Evolutionary conservation across 2,888 invertebrate species (phyloP), one percentile per base, ranked within the genome.

Genomic region (Scaptomyza polygonia): DNA sequence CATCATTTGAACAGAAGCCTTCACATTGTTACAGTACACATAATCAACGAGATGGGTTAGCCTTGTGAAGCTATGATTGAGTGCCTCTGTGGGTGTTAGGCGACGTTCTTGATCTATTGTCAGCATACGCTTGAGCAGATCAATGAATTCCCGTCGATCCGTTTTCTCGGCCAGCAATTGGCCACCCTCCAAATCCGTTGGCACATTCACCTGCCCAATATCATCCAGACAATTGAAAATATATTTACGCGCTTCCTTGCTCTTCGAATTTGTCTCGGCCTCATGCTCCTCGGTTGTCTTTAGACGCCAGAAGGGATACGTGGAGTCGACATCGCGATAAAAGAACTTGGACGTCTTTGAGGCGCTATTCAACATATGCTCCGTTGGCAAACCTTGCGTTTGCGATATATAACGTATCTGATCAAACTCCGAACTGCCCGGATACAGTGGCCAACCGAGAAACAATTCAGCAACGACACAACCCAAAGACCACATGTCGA

Each of bases 401-500:
- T 98, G 98, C 88, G 97, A 97, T 92, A 98, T 98, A 93, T 98
- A 97, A 54, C 92, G 91, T 57, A 99, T 99, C 93, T 99, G 97
- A 93, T 99, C 99, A 93, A 99, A 99, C 93, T 99, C 99, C 16
- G 99, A 99, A 54, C 98, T 97, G 74, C 99, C 99, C 0, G 99
- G 99, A 93, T 99, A 99, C 36, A 99, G 93, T 14, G 99, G 99
- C 99, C 99, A 99, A 73, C 99, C 99, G 44, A 99, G 94, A 93
- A 99, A 99, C 79, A 99, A 93, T 92, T 99, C 99, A 3, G 99
- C 99, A 47, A 99, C 99, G 72, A 99, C 99, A 93, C 99, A 99
- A 63, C 99, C 99, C 78, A 99, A 93, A 6, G 99, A 99, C 99
- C 99, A 99, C 99, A 99, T 99, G 93, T 99, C 99, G 88, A 99